Base-by-base conservation (phyloP, 1,140 invertebrate genomes). In the Episyrphus balteatus region DNA sequence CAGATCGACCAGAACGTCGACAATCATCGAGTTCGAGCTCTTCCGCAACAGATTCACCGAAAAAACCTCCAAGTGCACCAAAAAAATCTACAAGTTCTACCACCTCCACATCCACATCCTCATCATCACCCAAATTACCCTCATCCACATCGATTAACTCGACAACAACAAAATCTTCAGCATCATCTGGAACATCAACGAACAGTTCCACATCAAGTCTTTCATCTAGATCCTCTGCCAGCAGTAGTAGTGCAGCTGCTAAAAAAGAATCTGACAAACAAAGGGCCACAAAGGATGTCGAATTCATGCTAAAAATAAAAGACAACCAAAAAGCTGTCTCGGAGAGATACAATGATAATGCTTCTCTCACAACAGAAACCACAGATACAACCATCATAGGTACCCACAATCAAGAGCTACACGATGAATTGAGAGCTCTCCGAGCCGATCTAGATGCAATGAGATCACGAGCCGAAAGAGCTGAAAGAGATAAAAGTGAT, bases 401-500 rank as follows among this genome's bases (percentile, higher is more conserved):
- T 53, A 51, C 57, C 26, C 69, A 70, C 51, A 56, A 69, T 42
- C 65, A 66, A 51, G 70, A 70, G 50, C 70, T 74, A 19, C 63
- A 80, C 73, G 79, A 80, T 57, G 82, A 85, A 66, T 61, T 83
- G 34, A 79, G 82, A 39, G 77, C 71, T 38, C 65, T 89, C 32
- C 79, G 72, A 54, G 64, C 69, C 37, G 81, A 85, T 52, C 59
- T 83, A 51, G 76, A 81, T 57, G 69, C 58, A 3, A 66, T 66
- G 63, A 64, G 62, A 38, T 8, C 49, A 5, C 77, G 83, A 55
- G 88, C 86, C 56, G 85, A 89, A 56, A 72, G 78, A 56, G 78
- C 84, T 2, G 88, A 92, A 68, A 81, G 84, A 46, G 88, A 92
- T 59, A 92, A 92, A 58, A 88, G 83, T 57, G 88, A 92, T 55